phyloP scores from a whole-genome alignment of 2,797 vertebrate genomes.

The Sebastes cheni region DNA sequence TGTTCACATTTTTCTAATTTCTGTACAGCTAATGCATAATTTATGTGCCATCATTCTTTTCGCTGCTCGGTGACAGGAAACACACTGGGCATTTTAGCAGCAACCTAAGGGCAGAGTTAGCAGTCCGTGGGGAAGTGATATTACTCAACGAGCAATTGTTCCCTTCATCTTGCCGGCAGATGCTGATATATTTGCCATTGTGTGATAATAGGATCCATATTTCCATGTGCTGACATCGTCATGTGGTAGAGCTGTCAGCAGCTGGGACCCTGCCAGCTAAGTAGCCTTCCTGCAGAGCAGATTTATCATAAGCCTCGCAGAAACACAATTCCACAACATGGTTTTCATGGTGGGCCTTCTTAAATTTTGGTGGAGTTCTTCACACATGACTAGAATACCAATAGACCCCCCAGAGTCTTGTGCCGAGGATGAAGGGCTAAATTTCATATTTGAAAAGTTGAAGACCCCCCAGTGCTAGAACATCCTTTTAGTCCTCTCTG shows the following conservation, averaged over 20 bases:
- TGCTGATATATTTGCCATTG: slow-evolving; percentile 68
- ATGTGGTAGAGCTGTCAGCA: slow-evolving; percentile 60
- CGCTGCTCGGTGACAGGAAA: slow-evolving; percentile 48
- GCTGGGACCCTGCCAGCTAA: slow-evolving; percentile 60
- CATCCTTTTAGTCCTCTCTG: slow-evolving; percentile 23
- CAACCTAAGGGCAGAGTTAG: slow-evolving; percentile 59
- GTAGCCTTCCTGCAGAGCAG: slow-evolving; percentile 50
- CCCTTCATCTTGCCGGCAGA: slow-evolving; percentile 63
- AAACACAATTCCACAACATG: slow-evolving; percentile 44
- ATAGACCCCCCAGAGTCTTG: slow-evolving; percentile 14
- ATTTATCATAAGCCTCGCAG: slow-evolving; percentile 54
- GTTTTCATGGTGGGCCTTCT: slow-evolving; percentile 49
- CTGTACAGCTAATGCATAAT: slow-evolving; percentile 40
- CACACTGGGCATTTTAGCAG: slow-evolving; percentile 52
- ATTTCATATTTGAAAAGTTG: slow-evolving; percentile 38
- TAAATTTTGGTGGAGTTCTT: slow-evolving; percentile 29
- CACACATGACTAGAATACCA: slow-evolving; percentile 35
- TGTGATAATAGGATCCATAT: slow-evolving; percentile 74
- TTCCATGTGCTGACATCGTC: slow-evolving; percentile 64
- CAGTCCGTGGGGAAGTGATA: slow-evolving; percentile 53
- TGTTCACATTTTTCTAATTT: slow-evolving; percentile 32
- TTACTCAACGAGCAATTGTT: slow-evolving; percentile 70
- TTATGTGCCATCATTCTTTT: slow-evolving; percentile 46
- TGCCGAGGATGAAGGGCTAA: slow-evolving; percentile 36
- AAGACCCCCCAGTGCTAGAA: slow-evolving; percentile 24